Conservation (phyloP, 2,888 invertebrate genomes). For the Andrena chrysosceles region DNA sequence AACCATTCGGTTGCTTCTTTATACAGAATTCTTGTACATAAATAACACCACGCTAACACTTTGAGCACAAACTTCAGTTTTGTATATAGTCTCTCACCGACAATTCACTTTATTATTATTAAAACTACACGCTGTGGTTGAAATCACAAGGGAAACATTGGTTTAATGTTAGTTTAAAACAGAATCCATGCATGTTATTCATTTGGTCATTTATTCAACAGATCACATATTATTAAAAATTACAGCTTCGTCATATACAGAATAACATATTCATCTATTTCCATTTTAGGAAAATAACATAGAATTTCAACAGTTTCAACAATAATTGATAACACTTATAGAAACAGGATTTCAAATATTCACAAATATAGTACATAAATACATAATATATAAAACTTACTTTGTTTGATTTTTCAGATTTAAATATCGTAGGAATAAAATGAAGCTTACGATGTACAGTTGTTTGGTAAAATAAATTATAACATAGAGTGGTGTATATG, state of each 20-base stretch:
- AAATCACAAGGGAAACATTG: constrained; percentile 15
- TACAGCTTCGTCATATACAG: neutral
- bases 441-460: neutral
- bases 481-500: too few relatives aligned
- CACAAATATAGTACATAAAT: neutral
- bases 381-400: neutral
- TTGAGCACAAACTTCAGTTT: constrained; percentile 25
- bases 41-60: neutral
- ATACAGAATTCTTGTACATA: constrained; percentile 13
- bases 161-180: constrained; percentile 21
- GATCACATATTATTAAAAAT: constrained; percentile 1
- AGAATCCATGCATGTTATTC: constrained; percentile 43
- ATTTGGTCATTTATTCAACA: constrained; percentile 32
- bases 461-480: too few relatives aligned
- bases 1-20: constrained; percentile 26
- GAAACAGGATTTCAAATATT: constrained; percentile 8
- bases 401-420: neutral
- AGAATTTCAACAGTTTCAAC: constrained; percentile 20
- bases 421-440: neutral
- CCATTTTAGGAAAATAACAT: constrained; percentile 10
- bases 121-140: neutral
- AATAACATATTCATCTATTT: constrained; percentile 10
- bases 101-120: constrained; percentile 3
- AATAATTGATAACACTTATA: constrained; percentile 22
- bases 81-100: neutral